Evolutionary conservation across 1,140 invertebrate genomes (phyloP), one percentile per base, ranked within the genome.

Genomic region (Diprion similis): DNA sequence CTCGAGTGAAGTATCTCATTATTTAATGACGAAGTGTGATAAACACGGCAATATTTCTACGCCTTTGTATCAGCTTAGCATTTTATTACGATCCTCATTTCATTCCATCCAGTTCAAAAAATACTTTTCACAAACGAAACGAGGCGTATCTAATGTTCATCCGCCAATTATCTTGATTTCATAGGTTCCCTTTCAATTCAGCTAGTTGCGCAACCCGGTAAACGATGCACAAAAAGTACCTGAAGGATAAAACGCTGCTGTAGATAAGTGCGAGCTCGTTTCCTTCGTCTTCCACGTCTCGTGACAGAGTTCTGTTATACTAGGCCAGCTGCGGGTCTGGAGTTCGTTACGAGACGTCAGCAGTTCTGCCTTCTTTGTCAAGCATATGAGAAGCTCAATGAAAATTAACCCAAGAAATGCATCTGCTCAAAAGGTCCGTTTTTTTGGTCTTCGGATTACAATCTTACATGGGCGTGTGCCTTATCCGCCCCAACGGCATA

Each of bases 141-240:
- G 51, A 59, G 51, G 51, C 51, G 51, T 59, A 59, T 59, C 51
- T 59, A 59, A 59, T 59, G 51, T 59, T 59, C n/a, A 15, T 59
- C 3, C 3, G 51, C 51, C n/a, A 13, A 59, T 59, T 17, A 59
- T 59, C 51, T 13, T 6, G 24, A 37, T 59, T 59, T 59, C 51
- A 15, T 17, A 59, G 51, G 51, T 59, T 59, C 51, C 51, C 51
- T 59, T 59, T 59, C 51, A 59, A 17, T 59, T 59, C 51, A 59
- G 11, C 11, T 17, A 59, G 51, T 59, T 59, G n/a, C 51, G 51
- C 51, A 59, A 59, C 9, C 11, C 8, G 24, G 24, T 37, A 59
- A 13, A 17, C 51, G 51, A 59, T 59, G n/a, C 11, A 59, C 51
- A 17, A 59, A 59, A 59, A 59, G 51, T 59, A 17, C 51, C 9